phyloP scores from a whole-genome alignment of 2,888 invertebrate genomes.

The Lumbricus terrestris region DNA sequence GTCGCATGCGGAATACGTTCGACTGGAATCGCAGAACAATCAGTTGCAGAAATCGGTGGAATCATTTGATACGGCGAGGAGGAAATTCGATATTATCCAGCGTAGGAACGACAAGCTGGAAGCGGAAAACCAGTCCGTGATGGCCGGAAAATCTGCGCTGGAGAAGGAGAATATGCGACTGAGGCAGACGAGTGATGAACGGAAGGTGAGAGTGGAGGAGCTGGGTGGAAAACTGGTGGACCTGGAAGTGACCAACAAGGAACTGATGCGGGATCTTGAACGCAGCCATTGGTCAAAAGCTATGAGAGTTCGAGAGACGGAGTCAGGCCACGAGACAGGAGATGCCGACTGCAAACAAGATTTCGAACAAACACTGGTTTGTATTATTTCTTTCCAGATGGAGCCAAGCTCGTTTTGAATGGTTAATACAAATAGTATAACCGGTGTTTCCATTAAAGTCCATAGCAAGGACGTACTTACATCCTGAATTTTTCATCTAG shows the following conservation, averaged over 20 bases:
- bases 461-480: no score
- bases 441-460: no score
- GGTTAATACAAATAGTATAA: no score
- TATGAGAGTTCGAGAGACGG: no score
- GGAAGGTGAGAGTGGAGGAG: slow-evolving; percentile 5
- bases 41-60: neutral
- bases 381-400: no score
- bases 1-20: neutral
- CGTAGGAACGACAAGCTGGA: slow-evolving; percentile 44
- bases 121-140: slow-evolving; percentile 58
- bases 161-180: neutral
- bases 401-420: no score
- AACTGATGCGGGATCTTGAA: neutral
- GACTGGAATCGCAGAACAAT: neutral
- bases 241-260: neutral
- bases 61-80: neutral
- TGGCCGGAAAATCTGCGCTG: neutral
- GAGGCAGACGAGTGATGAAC: neutral
- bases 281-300: neutral
- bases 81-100: neutral
- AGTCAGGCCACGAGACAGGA: no score
- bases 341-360: no score
- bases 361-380: no score
- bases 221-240: neutral
- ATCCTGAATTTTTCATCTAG: no score